Conservation (phyloP, 2,888 invertebrate genomes). For the Pristionchus japonicus region DNA sequence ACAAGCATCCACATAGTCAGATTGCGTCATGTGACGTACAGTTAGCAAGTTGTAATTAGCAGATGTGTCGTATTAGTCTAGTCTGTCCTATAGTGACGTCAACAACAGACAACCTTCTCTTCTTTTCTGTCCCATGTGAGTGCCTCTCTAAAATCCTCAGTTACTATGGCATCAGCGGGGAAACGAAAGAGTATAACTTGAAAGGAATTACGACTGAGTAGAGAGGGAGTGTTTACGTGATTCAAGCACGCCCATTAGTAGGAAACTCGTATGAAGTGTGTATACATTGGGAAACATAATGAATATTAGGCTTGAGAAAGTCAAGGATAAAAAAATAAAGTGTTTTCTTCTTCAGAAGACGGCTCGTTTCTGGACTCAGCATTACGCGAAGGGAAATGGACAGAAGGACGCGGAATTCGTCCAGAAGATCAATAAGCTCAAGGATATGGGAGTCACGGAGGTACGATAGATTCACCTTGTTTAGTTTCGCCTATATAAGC, state of each 20-base stretch:
- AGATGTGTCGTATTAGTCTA: background rate
- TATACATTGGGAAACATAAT: background rate
- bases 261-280: background rate
- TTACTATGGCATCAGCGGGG: background rate
- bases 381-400: slow-evolving; percentile 89
- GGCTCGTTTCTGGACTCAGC: slow-evolving; percentile 94
- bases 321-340: background rate
- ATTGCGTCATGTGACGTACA: background rate
- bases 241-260: background rate
- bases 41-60: background rate
- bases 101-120: background rate
- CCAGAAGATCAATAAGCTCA: slow-evolving; percentile 88
- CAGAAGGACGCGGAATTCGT: slow-evolving; percentile 85
- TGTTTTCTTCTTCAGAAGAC: slow-evolving; percentile 80
- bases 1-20: background rate
- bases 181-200: background rate
- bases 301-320: background rate
- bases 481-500: too few species aligned
- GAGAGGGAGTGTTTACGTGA: background rate
- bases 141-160: background rate
- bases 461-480: background rate
- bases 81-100: background rate
- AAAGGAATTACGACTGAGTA: background rate
- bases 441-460: slow-evolving; percentile 88
- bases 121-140: too few species aligned